These are phyloP conservation scores for Daubentonia madagascariensis DNA, from an alignment of 2,113 vertebrate genomes.

Conservation along the genomic window DNA sequence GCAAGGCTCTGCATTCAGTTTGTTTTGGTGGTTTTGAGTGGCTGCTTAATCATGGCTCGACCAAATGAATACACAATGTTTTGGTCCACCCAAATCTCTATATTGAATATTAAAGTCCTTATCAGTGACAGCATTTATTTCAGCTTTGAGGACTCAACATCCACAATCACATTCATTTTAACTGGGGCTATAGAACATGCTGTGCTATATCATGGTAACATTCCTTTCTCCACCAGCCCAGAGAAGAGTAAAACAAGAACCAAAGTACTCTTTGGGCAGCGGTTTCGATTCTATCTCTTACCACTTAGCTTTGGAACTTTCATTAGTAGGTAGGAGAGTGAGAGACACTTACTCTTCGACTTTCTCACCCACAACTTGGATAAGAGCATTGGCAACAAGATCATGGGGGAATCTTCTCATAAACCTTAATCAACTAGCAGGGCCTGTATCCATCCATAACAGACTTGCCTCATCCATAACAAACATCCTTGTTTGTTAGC, in stretches of 20 bases:
- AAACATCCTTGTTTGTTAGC: background rate
- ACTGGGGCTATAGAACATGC: background rate
- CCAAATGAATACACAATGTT: background rate
- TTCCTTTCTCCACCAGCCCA: background rate
- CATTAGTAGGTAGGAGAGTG: background rate
- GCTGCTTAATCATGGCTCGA: background rate
- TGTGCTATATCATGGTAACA: background rate
- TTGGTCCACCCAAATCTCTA: background rate
- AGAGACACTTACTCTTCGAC: rapidly evolving
- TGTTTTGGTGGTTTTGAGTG: background rate
- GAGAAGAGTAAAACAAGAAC: background rate
- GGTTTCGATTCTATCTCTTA: background rate
- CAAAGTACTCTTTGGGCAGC: background rate
- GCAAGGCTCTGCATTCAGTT: background rate
- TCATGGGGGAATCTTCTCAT: background rate
- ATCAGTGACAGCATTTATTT: background rate
- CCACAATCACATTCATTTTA: background rate
- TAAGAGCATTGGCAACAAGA: background rate
- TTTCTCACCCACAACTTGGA: background rate
- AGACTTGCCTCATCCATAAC: background rate
- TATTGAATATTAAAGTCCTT: background rate
- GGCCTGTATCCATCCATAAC: no score
- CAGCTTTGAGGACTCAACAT: background rate
- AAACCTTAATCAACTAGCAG: background rate
- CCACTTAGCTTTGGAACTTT: background rate